Conservation (phyloP, 2,888 invertebrate genomes). For the Drosophila picticornis region DNA sequence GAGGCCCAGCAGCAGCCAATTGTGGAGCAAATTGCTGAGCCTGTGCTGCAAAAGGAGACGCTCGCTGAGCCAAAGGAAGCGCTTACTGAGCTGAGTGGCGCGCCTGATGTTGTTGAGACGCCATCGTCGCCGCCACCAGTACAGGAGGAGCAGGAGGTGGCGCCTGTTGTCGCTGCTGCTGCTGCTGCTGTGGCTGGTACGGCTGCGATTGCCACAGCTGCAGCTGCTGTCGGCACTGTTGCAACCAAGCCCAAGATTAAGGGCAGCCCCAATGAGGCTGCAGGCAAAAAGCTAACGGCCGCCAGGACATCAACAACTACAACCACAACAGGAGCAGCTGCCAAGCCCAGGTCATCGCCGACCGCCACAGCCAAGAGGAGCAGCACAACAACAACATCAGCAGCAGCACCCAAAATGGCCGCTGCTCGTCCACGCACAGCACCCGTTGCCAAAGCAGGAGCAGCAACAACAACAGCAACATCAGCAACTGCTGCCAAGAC, state of each 20-base stretch:
- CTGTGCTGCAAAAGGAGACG: constrained; percentile 8
- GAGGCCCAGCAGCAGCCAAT: constrained; percentile 4
- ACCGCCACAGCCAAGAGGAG: constrained; percentile 36
- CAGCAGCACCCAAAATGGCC: constrained; percentile 38
- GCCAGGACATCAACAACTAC: constrained; percentile 31
- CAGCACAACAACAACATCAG: constrained; percentile 10
- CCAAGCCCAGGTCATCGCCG: constrained; percentile 55
- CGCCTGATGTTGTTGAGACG: constrained; percentile 14
- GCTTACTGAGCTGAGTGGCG: not conserved
- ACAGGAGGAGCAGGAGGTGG: constrained; percentile 4
- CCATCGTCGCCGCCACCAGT: not conserved
- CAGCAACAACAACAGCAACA: constrained; percentile 44
- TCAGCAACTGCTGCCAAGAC: constrained; percentile 39
- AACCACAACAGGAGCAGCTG: constrained; percentile 2
- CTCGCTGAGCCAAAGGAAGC: constrained; percentile 10
- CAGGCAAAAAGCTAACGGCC: constrained; percentile 55
- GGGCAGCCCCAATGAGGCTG: constrained; percentile 42
- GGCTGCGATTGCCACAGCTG: constrained; percentile 33
- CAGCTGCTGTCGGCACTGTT: constrained; percentile 38
- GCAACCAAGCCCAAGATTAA: constrained; percentile 52
- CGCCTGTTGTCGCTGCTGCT: constrained; percentile 1
- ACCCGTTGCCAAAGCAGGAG: constrained; percentile 50
- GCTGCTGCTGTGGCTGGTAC: constrained; percentile 18
- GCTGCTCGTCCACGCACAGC: constrained; percentile 75
- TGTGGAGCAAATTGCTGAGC: constrained; percentile 22